phyloP scores from a whole-genome alignment of 2,113 vertebrate species.

The Diadophis punctatus region DNA sequence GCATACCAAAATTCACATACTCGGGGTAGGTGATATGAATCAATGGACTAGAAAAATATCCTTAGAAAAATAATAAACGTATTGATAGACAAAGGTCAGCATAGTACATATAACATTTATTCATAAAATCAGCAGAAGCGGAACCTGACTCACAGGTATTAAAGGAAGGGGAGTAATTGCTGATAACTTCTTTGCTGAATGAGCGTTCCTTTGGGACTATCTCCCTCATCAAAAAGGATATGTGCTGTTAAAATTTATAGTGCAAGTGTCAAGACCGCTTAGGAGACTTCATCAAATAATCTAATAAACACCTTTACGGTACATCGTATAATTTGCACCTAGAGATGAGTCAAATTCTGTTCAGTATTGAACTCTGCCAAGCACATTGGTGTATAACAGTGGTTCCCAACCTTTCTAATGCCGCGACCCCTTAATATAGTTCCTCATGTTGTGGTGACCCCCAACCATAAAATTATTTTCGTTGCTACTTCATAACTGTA shows the following conservation, averaged over 20 bases:
- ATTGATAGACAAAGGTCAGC: not conserved
- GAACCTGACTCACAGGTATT: not conserved
- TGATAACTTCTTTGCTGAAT: not conserved
- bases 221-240: not conserved
- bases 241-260: not conserved
- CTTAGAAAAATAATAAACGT: not conserved
- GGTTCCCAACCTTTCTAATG: too few relatives aligned
- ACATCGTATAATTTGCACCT: not conserved
- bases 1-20: not conserved
- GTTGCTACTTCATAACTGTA: too few relatives aligned
- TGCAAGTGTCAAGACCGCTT: not conserved
- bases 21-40: not conserved
- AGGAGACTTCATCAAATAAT: not conserved
- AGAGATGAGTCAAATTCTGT: not conserved
- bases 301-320: not conserved
- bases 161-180: not conserved
- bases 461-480: too few relatives aligned
- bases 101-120: not conserved
- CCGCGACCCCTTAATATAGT: too few relatives aligned
- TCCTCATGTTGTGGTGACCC: too few relatives aligned
- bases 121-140: not conserved
- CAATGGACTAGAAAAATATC: not conserved
- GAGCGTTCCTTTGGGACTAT: not conserved
- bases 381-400: not conserved
- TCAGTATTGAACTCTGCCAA: not conserved